Base-by-base conservation (phyloP, 2,888 invertebrate species). In the Cyrtodaria siliqua region DNA sequence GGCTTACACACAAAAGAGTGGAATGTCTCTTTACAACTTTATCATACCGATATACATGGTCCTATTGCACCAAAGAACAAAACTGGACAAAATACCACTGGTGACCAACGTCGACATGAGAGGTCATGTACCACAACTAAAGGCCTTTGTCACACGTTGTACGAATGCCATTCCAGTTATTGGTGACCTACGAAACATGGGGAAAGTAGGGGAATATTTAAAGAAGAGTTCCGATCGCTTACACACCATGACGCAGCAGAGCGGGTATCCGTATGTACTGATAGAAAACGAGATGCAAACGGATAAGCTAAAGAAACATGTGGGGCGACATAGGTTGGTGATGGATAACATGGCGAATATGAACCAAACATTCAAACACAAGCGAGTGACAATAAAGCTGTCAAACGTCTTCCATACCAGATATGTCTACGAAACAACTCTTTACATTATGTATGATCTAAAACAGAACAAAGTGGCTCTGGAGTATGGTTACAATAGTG, bases 101-200 rank as follows among this genome's bases (percentile, higher is more conserved):
- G 62, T 66, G n/a, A 76, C 76, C 18, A 66, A 62, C 26, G 62
- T 67, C 6, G 70, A 71, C 40, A 66, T 76, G 76, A 66, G 76
- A 59, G 57, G 56, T 16, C 76, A 76, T 44, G 67, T 71, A 0
- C 71, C 76, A 26, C 67, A 71, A 49, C 47, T 76, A 23, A 56
- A 64, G 29, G 52, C 52, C 2, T 50, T 76, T 26, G 44, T 76
- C n/a, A 76, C 71, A 38, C 49, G 76, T 1, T 66, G 66, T 29
- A 67, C 59, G 1, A 76, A 76, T 26, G 61, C 66, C 16, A 64
- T 71, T 12, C 76, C 76, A 23, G 47, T 76, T 2, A 64, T 76
- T 24, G 76, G 60, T 1, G 52, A 76, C 16, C 16, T 70, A 18
- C 47, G 55, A n/a, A 49, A 64, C 18, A 40, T 27, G 27, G 40